These are phyloP conservation scores for Tinea pellionella DNA, from an alignment of 2,888 invertebrate genomes.

Conservation along the genomic window DNA sequence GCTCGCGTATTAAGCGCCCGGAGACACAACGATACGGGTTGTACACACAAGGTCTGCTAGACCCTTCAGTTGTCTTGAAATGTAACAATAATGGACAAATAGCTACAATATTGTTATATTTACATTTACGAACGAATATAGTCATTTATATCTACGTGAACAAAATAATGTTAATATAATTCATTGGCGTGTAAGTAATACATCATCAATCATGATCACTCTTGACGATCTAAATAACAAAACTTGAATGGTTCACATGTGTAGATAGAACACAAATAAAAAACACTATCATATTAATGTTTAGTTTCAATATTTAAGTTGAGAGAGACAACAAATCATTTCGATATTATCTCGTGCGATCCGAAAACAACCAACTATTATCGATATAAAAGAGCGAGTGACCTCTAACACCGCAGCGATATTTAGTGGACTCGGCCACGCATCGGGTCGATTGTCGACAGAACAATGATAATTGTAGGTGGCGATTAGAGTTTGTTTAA, in stretches of 20 bases:
- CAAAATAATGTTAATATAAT: neutral
- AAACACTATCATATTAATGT: slow-evolving; percentile 32
- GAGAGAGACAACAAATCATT: slow-evolving; percentile 64
- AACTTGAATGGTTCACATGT: slow-evolving; percentile 3
- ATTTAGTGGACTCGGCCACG: slow-evolving; percentile 36
- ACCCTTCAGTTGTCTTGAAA: neutral
- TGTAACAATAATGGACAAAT: neutral
- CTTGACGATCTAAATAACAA: neutral
- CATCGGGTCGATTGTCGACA: slow-evolving; percentile 31
- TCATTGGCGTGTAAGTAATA: neutral
- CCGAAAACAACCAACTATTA: slow-evolving; percentile 57
- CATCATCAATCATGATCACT: neutral
- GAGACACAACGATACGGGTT: neutral
- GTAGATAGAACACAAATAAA: neutral
- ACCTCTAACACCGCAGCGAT: slow-evolving; percentile 57
- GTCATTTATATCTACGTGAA: neutral
- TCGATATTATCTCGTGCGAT: slow-evolving; percentile 58
- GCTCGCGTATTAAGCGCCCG: neutral
- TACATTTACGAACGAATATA: neutral
- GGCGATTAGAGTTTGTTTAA: slow-evolving; percentile 64
- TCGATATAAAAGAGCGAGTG: slow-evolving; percentile 35
- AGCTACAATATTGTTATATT: neutral
- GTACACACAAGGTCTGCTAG: neutral
- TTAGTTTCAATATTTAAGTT: slow-evolving; percentile 64
- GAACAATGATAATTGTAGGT: slow-evolving; percentile 61